Evolutionary conservation across 2,888 invertebrate species (phyloP).

Genomic region (Noctua janthe): DNA sequence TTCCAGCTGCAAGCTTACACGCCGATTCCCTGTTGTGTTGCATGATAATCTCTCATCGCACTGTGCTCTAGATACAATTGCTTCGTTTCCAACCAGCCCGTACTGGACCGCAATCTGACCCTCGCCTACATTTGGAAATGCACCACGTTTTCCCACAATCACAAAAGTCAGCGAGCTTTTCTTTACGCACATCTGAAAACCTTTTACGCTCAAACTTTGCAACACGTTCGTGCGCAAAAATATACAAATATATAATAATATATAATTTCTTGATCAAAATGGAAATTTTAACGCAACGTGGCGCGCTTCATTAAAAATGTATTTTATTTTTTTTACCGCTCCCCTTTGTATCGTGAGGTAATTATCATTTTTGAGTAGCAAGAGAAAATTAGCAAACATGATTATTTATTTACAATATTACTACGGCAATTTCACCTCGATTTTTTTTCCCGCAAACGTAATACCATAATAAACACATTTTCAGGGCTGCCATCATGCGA

Average conservation of each 20-base stretch:
- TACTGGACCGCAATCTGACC: slow-evolving; percentile 42
- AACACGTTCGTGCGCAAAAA: slow-evolving; percentile 29
- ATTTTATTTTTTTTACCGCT: slow-evolving; percentile 61
- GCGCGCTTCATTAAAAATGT: slow-evolving; percentile 55
- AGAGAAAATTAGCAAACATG: slow-evolving; percentile 63
- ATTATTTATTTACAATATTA: slow-evolving; percentile 57
- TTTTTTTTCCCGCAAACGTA: slow-evolving; percentile 10
- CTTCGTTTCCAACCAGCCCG: slow-evolving; percentile 42
- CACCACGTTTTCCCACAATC: slow-evolving; percentile 22
- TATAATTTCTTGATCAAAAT: slow-evolving; percentile 57
- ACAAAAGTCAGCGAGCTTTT: slow-evolving; percentile 30
- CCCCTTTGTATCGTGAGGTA: slow-evolving; percentile 58
- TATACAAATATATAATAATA: no score
- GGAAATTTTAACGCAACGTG: slow-evolving; percentile 29
- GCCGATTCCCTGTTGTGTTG: slow-evolving; percentile 28
- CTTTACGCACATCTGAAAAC: slow-evolving; percentile 31
- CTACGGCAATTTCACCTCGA: slow-evolving; percentile 16
- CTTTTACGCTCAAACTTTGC: slow-evolving; percentile 33
- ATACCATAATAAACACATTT: slow-evolving; percentile 3
- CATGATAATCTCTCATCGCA: slow-evolving; percentile 56
- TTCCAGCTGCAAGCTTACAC: slow-evolving; percentile 17
- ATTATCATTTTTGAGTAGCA: slow-evolving; percentile 66
- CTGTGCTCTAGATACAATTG: slow-evolving; percentile 24
- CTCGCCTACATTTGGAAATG: slow-evolving; percentile 38
- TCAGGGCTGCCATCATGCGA: slow-evolving; percentile 4